These are phyloP conservation scores for Ephydatia muelleri DNA, from an alignment of 37 sponge, comb jelly and placozoan species.

Conservation along the genomic window DNA sequence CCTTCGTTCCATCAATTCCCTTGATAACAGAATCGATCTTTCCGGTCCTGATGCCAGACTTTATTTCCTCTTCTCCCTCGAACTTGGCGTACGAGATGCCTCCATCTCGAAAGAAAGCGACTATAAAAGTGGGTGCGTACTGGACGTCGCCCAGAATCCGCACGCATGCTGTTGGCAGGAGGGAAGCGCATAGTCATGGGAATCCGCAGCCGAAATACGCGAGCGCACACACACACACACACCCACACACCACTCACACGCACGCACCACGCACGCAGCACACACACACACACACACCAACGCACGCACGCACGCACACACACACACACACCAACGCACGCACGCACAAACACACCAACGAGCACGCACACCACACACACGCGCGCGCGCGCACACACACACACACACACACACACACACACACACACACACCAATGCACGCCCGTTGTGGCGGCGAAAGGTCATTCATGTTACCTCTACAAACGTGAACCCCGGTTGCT, in stretches of 20 bases:
- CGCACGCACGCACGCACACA: too few relatives aligned
- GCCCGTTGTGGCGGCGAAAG: neutral
- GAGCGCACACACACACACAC: neutral
- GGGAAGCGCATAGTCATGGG: neutral
- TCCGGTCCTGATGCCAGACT: constrained; percentile 26
- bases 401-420: constrained; percentile 10
- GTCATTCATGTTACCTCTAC: constrained; percentile 39
- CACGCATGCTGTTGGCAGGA: constrained; percentile 17
- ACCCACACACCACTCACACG: too few relatives aligned
- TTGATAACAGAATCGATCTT: constrained; percentile 22
- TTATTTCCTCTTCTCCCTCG: constrained; percentile 48
- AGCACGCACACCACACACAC: neutral
- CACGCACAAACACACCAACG: too few relatives aligned
- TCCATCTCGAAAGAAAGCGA: constrained; percentile 27
- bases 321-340: too few relatives aligned
- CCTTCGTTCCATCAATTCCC: constrained; percentile 36
- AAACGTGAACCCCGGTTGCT: constrained; percentile 33
- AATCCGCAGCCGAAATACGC: neutral
- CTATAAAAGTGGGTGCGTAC: constrained; percentile 52
- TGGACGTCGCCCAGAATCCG: constrained; percentile 50
- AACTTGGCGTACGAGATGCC: constrained; percentile 19
- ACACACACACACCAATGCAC: neutral
- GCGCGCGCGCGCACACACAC: neutral
- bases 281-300: too few relatives aligned
- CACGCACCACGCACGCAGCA: too few relatives aligned